Percentiles rank a stretch among this genome's conserved stretches.
These are phyloP conservation scores for Scomber colias DNA, from an alignment of 2,113 vertebrate species.

Conservation along the genomic window DNA sequence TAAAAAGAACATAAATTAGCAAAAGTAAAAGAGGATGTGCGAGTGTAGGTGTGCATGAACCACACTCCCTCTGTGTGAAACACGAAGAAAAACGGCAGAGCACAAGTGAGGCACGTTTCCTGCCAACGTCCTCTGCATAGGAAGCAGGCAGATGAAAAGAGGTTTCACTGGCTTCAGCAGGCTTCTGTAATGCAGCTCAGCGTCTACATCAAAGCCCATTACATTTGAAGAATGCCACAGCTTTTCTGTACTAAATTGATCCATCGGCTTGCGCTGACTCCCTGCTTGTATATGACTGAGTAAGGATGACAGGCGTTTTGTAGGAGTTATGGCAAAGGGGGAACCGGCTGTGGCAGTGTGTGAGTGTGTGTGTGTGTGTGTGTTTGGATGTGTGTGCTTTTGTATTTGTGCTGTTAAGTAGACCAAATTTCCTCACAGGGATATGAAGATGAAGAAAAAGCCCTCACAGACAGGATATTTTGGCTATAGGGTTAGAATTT, in stretches of 20 bases:
- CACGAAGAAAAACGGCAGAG: conserved; percentile 5
- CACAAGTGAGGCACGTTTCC: conserved; percentile 54
- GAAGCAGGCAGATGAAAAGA: conserved; percentile 76
- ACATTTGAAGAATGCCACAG: conserved; percentile 76
- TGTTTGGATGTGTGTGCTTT: conserved; percentile 3
- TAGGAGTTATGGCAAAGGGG: conserved; percentile 74
- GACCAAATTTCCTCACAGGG: conserved; percentile 31
- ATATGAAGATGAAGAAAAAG: conserved; percentile 23
- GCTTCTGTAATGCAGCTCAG: conserved; percentile 77
- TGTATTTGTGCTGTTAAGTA: conserved; percentile 38
- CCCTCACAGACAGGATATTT: conserved; percentile 2
- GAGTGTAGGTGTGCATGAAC: conserved; percentile 19
- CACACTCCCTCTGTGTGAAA: conserved; percentile 5
- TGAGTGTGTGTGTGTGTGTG: conserved; percentile 24
- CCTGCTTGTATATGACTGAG: conserved; percentile 69
- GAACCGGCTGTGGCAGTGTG: conserved; percentile 37
- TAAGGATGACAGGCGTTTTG: conserved; percentile 82
- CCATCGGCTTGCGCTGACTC: conserved; percentile 69
- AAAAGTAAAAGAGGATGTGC: conserved; percentile 1
- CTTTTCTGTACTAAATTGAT: conserved; percentile 79
- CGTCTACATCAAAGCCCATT: conserved; percentile 82
- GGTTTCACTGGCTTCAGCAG: conserved; percentile 67
- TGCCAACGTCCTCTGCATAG: conserved; percentile 63
- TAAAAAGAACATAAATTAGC: conserved; percentile 8
- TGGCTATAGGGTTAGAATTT: background rate